phyloP scores from a whole-genome alignment of 1,140 invertebrate genomes.

The Bombus ignitus region DNA sequence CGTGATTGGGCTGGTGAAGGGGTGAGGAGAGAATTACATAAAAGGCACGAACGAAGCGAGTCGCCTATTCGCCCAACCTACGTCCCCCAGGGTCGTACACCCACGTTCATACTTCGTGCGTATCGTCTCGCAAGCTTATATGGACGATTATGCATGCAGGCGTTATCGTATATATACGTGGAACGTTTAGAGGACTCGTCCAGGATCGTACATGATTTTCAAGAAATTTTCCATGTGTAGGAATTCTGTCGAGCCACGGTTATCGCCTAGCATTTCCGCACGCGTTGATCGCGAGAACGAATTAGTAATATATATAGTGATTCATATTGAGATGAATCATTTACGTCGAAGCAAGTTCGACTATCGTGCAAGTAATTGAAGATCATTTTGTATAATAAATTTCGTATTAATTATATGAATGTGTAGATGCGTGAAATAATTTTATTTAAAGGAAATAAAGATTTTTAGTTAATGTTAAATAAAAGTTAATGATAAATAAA shows the following conservation, averaged over 20 bases:
- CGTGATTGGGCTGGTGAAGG: constrained; percentile 63
- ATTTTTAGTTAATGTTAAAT: too few relatives aligned
- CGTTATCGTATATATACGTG: constrained; percentile 19
- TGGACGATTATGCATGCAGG: constrained; percentile 59
- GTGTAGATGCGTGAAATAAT: neutral
- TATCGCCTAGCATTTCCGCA: constrained; percentile 10
- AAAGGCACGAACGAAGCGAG: constrained; percentile 75
- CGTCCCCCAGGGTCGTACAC: constrained; percentile 78
- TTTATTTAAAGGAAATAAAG: neutral
- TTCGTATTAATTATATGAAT: neutral
- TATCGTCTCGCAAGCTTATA: constrained; percentile 46
- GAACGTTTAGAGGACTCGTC: constrained; percentile 30
- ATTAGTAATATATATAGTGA: constrained; percentile 17
- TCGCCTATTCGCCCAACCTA: constrained; percentile 74
- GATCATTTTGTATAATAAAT: neutral
- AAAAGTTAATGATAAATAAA: neutral
- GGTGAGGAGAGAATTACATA: constrained; percentile 72
- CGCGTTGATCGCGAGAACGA: neutral
- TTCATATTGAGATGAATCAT: constrained; percentile 17
- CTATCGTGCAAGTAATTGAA: neutral
- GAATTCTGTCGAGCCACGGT: neutral
- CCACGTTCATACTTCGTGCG: constrained; percentile 64
- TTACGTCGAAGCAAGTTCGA: neutral
- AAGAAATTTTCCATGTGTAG: constrained; percentile 19
- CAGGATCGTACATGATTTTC: constrained; percentile 26